These are phyloP conservation scores for Plumapathes pennacea DNA, from an alignment of 92 coral and sea anemone species.

Conservation along the genomic window DNA sequence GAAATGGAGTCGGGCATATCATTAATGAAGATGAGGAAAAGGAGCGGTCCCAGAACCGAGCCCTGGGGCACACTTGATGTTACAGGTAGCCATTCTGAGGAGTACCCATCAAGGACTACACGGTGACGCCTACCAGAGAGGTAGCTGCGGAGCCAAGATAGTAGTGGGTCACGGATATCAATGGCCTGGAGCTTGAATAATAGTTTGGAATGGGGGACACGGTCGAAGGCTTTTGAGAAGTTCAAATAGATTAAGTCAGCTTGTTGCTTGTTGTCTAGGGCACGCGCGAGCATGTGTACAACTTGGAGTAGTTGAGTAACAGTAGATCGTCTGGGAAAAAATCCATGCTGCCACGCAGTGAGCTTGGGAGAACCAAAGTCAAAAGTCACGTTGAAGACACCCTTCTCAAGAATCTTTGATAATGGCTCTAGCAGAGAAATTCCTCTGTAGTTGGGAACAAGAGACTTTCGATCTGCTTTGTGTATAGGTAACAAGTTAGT, in stretches of 20 bases:
- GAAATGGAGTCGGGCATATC: slow-evolving; percentile 7
- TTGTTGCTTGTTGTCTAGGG: slow-evolving; percentile 16
- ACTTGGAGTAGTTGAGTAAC: slow-evolving; percentile 19
- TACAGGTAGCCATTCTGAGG: slow-evolving; percentile 11
- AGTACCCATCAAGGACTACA: background rate
- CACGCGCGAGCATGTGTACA: too few species aligned
- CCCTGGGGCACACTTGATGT: slow-evolving; percentile 22
- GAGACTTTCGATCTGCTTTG: background rate
- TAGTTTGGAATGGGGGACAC: slow-evolving; percentile 5
- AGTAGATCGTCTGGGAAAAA: slow-evolving; percentile 27
- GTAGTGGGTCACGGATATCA: slow-evolving; percentile 3
- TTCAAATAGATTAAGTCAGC: slow-evolving; percentile 19
- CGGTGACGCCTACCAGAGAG: slow-evolving; percentile 11
- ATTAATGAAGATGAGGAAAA: slow-evolving; percentile 8
- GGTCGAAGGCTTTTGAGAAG: slow-evolving; percentile 4
- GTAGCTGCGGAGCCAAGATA: slow-evolving; percentile 16
- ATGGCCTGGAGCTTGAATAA: slow-evolving; percentile 23
- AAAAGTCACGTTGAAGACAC: slow-evolving; percentile 22
- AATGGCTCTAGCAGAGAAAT: slow-evolving; percentile 11
- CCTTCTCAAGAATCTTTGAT: slow-evolving; percentile 37
- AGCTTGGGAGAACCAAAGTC: slow-evolving; percentile 9
- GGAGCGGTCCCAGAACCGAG: slow-evolving; percentile 18
- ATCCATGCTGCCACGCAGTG: slow-evolving; percentile 43
- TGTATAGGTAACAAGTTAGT: background rate
- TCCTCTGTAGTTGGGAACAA: slow-evolving; percentile 4